Evolutionary conservation across 2,113 vertebrate species (phyloP), one percentile per base, ranked within the genome.

Genomic region (Penelope pileata): DNA sequence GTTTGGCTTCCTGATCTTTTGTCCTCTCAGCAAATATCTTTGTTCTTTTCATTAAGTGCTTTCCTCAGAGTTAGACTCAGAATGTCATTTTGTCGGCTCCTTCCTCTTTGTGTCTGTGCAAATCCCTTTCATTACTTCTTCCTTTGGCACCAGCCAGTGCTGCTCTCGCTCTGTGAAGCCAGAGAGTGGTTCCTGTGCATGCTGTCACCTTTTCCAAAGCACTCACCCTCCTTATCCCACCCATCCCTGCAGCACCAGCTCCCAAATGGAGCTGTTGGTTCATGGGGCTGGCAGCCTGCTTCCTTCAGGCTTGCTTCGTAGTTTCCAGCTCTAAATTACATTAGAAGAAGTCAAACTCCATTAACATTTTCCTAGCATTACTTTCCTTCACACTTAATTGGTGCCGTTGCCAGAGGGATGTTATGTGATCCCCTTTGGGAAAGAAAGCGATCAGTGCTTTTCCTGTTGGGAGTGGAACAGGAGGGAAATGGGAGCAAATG

Each of bases 141-240:
- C 77, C 69, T 91, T 79, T 97, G 94, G 91, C 96, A 84, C 12
- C 26, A 63, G 23, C 50, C 70, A 90, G 80, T 16, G 56, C 30
- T 90, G 59, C 64, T 90, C 26, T 80, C 2, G 0, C 70, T 83
- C 51, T 90, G 68, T 72, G 91, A 95, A 95, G 21, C 59, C 59
- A 70, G 58, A 16, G 22, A 51, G 29, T 4, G 10, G 38, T 92
- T 94, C 83, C 91, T 90, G 80, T 83, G 54, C 17, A 27, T 13
- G 21, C 43, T 81, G 32, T 75, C 67, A 96, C 74, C 67, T 95
- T 96, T 97, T 93, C 94, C 93, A 88, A 86, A 92, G 38, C 47
- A 23, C 7, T 77, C 4, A 3, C 42, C 38, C 24, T 91, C 36
- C 59, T 96, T 76, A 54, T 86, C 32, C 40, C 58, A 72, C 45